These are phyloP conservation scores for Crypturellus undulatus DNA, from an alignment of 2,113 vertebrate species.

Conservation along the genomic window DNA sequence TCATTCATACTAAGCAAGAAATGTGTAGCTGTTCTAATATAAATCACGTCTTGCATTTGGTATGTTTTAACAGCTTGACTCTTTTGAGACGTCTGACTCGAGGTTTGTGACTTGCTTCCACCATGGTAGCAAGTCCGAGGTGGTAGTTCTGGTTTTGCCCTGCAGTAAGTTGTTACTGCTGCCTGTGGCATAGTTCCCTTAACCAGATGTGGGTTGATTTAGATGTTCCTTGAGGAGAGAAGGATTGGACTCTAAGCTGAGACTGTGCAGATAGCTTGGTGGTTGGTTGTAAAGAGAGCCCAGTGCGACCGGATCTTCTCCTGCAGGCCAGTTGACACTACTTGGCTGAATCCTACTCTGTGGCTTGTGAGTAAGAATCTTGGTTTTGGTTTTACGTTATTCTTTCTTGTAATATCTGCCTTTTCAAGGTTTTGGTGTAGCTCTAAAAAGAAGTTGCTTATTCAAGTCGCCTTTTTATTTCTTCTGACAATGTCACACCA, in stretches of 20 bases:
- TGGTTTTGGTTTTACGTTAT: not conserved
- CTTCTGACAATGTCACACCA: not conserved
- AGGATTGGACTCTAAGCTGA: not conserved
- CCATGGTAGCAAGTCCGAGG: not conserved
- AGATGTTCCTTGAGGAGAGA: not conserved
- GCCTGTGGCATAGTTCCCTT: not conserved
- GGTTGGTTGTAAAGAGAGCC: not conserved
- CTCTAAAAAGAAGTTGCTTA: not conserved
- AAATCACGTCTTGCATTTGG: too few relatives aligned
- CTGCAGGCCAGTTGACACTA: not conserved
- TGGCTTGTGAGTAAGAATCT: not conserved
- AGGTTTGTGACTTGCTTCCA: not conserved
- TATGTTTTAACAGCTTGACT: too few relatives aligned
- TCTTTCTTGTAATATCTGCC: not conserved
- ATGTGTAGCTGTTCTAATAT: too few relatives aligned
- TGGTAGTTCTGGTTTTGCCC: not conserved
- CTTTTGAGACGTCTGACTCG: not conserved
- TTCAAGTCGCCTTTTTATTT: not conserved
- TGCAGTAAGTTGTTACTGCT: not conserved
- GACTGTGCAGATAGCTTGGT: not conserved
- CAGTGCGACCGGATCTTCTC: not conserved
- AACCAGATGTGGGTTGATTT: not conserved
- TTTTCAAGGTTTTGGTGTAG: not conserved
- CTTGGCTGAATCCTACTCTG: not conserved
- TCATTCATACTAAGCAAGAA: too few relatives aligned